Evolutionary conservation across 2,113 vertebrate species (phyloP).

Genomic region (Rousettus leschenaultii): DNA sequence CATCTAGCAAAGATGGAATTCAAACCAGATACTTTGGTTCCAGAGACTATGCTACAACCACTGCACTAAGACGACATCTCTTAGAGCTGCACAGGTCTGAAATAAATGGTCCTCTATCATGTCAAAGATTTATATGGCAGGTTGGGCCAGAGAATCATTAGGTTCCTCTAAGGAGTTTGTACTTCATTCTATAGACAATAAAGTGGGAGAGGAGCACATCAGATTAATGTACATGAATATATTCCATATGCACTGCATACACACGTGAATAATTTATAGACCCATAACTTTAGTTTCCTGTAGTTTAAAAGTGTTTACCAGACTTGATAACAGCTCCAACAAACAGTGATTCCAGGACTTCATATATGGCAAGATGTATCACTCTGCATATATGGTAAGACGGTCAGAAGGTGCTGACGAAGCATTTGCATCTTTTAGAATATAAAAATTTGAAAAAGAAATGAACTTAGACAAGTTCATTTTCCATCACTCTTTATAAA

Average conservation of each 20-base stretch:
- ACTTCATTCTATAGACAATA: not conserved
- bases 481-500: constrained; percentile 50
- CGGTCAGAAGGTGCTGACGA: constrained; percentile 54
- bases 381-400: not conserved
- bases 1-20: not conserved
- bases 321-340: constrained; percentile 49
- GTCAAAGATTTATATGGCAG: not conserved
- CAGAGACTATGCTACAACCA: not conserved
- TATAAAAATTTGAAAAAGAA: constrained; percentile 37
- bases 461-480: constrained; percentile 18
- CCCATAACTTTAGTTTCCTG: constrained; percentile 38
- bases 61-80: not conserved
- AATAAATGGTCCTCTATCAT: not conserved
- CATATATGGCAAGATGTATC: not conserved
- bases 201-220: not conserved
- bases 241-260: constrained; percentile 17
- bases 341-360: constrained; percentile 35
- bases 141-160: not conserved
- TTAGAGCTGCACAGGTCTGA: not conserved
- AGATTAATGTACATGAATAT: constrained; percentile 41
- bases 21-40: not conserved
- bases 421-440: constrained; percentile 45
- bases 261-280: constrained; percentile 40
- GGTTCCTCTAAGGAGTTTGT: not conserved
- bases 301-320: constrained; percentile 50